Evolutionary conservation across 2,888 invertebrate genomes (phyloP).

Genomic region (Unio delphinus): DNA sequence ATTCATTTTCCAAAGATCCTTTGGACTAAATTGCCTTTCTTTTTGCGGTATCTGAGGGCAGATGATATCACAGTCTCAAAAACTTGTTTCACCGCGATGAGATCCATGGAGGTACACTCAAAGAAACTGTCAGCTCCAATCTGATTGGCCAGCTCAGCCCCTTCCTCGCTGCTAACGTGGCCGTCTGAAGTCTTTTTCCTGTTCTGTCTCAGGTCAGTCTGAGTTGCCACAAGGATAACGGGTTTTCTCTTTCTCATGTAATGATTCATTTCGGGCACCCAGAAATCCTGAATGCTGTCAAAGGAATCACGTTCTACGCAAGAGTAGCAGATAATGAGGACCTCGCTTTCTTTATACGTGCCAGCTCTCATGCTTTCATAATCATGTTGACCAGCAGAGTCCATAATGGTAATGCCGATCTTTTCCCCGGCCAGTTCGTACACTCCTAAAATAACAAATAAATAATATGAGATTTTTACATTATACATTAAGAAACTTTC

Average conservation of each 20-base stretch:
- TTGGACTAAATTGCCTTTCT: slow-evolving; percentile 37
- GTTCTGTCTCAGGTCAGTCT: slow-evolving; percentile 45
- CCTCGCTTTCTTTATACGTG: slow-evolving; percentile 53
- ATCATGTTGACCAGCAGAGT: slow-evolving; percentile 59
- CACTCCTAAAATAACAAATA: slow-evolving; percentile 35
- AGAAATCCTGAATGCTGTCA: slow-evolving; percentile 49
- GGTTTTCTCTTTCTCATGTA: slow-evolving; percentile 43
- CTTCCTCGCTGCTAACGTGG: slow-evolving; percentile 37
- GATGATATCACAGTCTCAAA: slow-evolving; percentile 52
- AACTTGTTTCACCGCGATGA: slow-evolving; percentile 44
- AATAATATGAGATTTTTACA: neutral
- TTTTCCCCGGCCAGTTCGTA: slow-evolving; percentile 52
- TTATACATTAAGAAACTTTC: no score
- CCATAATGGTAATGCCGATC: slow-evolving; percentile 50
- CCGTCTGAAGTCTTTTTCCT: slow-evolving; percentile 11
- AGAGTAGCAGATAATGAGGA: slow-evolving; percentile 54
- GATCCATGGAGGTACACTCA: slow-evolving; percentile 49
- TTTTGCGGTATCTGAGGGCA: slow-evolving; percentile 48
- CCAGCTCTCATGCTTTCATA: slow-evolving; percentile 47
- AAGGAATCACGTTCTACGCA: slow-evolving; percentile 51
- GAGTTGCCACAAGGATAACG: slow-evolving; percentile 56
- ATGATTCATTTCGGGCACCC: slow-evolving; percentile 55
- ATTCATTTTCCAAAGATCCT: slow-evolving; percentile 33
- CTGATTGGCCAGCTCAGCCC: slow-evolving; percentile 44
- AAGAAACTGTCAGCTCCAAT: slow-evolving; percentile 54